Percentiles rank a stretch among this genome's conserved stretches.
phyloP scores from a whole-genome alignment of 2,888 invertebrate genomes.

The Conops quadrifasciatus region DNA sequence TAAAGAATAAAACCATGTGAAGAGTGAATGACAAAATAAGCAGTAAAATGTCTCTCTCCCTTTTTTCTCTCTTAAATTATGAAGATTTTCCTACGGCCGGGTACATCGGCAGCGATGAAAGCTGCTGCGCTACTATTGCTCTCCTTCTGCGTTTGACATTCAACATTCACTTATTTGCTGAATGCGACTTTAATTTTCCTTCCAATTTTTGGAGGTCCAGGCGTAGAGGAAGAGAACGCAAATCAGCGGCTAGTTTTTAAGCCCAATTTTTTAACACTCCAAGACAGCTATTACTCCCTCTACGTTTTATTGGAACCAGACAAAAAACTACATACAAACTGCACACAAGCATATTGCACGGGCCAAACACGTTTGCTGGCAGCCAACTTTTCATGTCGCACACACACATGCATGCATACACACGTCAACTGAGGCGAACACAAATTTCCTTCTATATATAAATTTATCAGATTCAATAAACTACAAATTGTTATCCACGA shows the following conservation, averaged over 20 bases:
- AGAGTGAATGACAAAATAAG: background rate
- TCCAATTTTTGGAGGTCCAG: background rate
- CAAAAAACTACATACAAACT: conserved; percentile 13
- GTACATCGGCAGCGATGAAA: background rate
- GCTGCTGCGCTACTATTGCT: conserved; percentile 3
- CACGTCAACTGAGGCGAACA: background rate
- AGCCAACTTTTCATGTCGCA: background rate
- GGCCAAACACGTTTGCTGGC: conserved; percentile 30
- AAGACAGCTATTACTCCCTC: conserved; percentile 18
- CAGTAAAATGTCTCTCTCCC: too few relatives aligned
- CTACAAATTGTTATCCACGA: conserved; percentile 5
- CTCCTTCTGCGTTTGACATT: conserved; percentile 24
- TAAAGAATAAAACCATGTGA: background rate
- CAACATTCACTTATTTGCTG: conserved; percentile 13
- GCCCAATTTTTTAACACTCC: background rate
- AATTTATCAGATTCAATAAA: background rate
- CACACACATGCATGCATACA: conserved; percentile 4
- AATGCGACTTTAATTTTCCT: background rate
- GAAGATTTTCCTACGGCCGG: too few relatives aligned
- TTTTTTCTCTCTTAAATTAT: too few relatives aligned
- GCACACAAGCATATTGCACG: conserved; percentile 20
- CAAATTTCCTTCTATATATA: background rate
- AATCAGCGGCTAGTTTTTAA: background rate
- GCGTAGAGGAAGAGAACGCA: background rate
- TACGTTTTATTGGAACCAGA: conserved; percentile 3